Percentiles rank a stretch among this genome's conserved stretches.
Conservation (phyloP, 2,113 vertebrate genomes). For the Psilopogon haemacephalus region DNA sequence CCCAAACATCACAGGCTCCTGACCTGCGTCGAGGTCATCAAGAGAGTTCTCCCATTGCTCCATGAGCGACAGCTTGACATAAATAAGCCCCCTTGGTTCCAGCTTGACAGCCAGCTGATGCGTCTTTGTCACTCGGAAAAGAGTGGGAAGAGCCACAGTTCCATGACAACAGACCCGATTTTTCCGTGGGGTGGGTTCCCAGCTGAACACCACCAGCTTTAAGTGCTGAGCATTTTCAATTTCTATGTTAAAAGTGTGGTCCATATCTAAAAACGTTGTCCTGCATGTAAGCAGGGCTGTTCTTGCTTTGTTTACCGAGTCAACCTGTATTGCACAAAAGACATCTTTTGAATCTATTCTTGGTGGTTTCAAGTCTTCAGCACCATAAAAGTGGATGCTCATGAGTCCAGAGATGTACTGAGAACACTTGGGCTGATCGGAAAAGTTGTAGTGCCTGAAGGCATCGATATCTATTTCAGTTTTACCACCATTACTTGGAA, state of each 20-base stretch:
- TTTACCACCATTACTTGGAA: constrained; percentile 73
- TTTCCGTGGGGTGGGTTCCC: constrained; percentile 90
- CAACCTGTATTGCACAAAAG: constrained; percentile 98
- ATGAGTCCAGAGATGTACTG: constrained; percentile 95
- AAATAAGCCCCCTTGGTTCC: constrained; percentile 94
- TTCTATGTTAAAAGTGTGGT: constrained; percentile 98
- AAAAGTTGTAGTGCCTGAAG: constrained; percentile 94
- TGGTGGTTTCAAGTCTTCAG: constrained; percentile 95
- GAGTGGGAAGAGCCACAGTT: constrained; percentile 88
- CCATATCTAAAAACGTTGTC: constrained; percentile 93
- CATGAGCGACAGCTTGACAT: constrained; percentile 93
- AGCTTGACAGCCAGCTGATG: constrained; percentile 94
- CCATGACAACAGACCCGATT: constrained; percentile 95
- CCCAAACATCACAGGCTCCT: constrained; percentile 88
- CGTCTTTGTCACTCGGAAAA: constrained; percentile 89
- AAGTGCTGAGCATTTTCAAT: constrained; percentile 97
- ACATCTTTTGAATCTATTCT: constrained; percentile 92
- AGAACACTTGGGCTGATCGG: constrained; percentile 93
- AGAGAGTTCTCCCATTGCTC: constrained; percentile 96
- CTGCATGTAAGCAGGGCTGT: constrained; percentile 93
- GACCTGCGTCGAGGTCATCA: constrained; percentile 76
- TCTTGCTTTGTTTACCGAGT: constrained; percentile 95
- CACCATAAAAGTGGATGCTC: constrained; percentile 96
- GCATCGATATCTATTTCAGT: constrained; percentile 91
- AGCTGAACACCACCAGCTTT: constrained; percentile 96